A percentile compares a stretch with the other conserved stretches of the same genome.
phyloP scores from a whole-genome alignment of 2,113 vertebrate genomes.

The Nycticebus coucang region DNA sequence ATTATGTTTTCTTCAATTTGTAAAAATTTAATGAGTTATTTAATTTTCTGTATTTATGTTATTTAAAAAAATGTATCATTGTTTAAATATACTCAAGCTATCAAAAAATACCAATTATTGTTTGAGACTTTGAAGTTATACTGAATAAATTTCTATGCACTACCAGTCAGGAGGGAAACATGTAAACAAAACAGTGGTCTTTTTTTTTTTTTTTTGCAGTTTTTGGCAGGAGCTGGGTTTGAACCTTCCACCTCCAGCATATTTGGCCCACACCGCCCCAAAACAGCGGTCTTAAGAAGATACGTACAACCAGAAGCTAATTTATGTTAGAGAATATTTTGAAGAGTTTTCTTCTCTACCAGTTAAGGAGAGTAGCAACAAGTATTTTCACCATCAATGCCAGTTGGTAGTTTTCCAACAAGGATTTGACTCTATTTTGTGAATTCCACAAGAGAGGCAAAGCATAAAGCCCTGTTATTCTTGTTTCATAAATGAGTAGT shows the following conservation, averaged over 20 bases:
- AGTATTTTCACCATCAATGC: background rate
- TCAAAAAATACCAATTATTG: background rate
- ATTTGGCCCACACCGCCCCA: no score
- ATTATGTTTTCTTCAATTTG: background rate
- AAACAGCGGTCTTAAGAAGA: background rate
- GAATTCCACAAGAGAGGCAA: background rate
- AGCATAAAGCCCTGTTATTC: background rate
- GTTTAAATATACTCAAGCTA: background rate
- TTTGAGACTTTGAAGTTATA: conserved; percentile 11
- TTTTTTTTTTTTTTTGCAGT: no score
- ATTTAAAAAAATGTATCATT: background rate
- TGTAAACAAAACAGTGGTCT: background rate
- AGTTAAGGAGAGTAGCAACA: background rate
- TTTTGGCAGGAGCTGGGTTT: no score
- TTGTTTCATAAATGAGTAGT: conserved; percentile 1
- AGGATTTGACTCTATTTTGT: background rate
- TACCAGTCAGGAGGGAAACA: background rate
- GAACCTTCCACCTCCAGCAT: no score
- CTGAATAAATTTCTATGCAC: background rate
- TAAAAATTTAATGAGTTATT: background rate
- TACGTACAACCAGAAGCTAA: background rate
- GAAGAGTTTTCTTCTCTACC: background rate
- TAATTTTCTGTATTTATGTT: conserved; percentile 26
- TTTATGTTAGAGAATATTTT: background rate
- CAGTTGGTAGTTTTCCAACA: background rate